Evolutionary conservation across 2,888 invertebrate genomes (phyloP).

Genomic region (Lacanobia oleracea): DNA sequence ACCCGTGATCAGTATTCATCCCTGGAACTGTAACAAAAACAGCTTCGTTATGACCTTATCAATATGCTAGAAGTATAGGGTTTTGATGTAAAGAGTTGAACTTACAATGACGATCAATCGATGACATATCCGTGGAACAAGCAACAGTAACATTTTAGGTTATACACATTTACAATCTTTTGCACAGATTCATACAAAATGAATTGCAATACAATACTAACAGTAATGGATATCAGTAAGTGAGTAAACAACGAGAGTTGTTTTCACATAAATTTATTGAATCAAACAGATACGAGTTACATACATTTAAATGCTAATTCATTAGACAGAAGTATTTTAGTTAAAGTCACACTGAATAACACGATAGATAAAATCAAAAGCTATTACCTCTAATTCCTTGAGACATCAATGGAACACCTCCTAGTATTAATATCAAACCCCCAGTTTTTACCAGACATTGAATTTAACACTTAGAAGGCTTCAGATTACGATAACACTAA

Average conservation of each 20-base stretch:
- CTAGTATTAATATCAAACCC: slow-evolving; percentile 88
- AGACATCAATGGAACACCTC: slow-evolving; percentile 84
- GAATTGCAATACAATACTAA: slow-evolving; percentile 47
- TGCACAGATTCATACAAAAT: slow-evolving; percentile 41
- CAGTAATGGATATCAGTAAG: slow-evolving; percentile 57
- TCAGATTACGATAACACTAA: slow-evolving; percentile 90
- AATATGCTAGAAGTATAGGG: slow-evolving; percentile 35
- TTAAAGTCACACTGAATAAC: slow-evolving; percentile 62
- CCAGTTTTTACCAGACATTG: slow-evolving; percentile 85
- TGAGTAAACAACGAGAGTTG: slow-evolving; percentile 60
- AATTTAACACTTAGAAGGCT: slow-evolving; percentile 90
- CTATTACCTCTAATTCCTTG: slow-evolving; percentile 85
- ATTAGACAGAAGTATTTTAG: slow-evolving; percentile 57
- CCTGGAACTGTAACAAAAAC: slow-evolving; percentile 84
- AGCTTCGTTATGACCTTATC: slow-evolving; percentile 43
- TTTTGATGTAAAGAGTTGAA: slow-evolving; percentile 56
- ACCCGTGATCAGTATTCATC: slow-evolving; percentile 78
- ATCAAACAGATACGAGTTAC: slow-evolving; percentile 63
- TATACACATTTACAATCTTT: slow-evolving; percentile 60
- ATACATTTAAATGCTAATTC: slow-evolving; percentile 59
- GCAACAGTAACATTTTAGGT: slow-evolving; percentile 62
- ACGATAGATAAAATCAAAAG: slow-evolving; percentile 61
- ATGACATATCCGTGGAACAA: slow-evolving; percentile 56
- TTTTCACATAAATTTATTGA: slow-evolving; percentile 64
- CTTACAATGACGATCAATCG: slow-evolving; percentile 55